Evolutionary conservation across 1,140 invertebrate species (phyloP).

Genomic region (Zaprionus africanus): DNA sequence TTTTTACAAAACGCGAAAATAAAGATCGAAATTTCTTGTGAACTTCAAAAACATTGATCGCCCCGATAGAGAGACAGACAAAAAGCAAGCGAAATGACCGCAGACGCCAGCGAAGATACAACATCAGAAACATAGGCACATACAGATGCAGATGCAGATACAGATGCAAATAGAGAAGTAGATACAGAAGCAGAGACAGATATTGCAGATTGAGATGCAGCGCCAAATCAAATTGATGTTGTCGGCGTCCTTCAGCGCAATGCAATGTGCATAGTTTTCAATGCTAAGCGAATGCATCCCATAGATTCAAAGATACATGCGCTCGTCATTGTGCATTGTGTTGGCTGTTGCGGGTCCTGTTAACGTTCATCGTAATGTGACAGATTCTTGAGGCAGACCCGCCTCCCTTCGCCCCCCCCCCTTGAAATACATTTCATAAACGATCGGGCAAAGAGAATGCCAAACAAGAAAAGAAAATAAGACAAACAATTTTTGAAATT

Average conservation of each 20-base stretch:
- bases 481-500: slow-evolving; percentile 61
- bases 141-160: slow-evolving; percentile 1
- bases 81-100: slow-evolving; percentile 22
- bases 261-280: slow-evolving; percentile 74
- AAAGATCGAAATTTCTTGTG: slow-evolving; percentile 54
- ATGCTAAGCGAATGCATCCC: slow-evolving; percentile 65
- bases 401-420: neutral
- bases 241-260: slow-evolving; percentile 74
- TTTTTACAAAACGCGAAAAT: slow-evolving; percentile 45
- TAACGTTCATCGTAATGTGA: slow-evolving; percentile 30
- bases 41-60: slow-evolving; percentile 67
- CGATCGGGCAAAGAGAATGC: slow-evolving; percentile 60
- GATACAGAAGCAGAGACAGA: neutral
- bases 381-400: slow-evolving; percentile 21
- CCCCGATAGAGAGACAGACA: slow-evolving; percentile 19
- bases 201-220: slow-evolving; percentile 37
- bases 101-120: slow-evolving; percentile 50
- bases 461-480: slow-evolving; percentile 36
- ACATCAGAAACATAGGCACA: slow-evolving; percentile 3
- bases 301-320: slow-evolving; percentile 24
- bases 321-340: slow-evolving; percentile 30
- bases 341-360: slow-evolving; percentile 29
- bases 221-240: slow-evolving; percentile 66
- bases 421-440: slow-evolving; percentile 66
- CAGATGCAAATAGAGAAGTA: slow-evolving; percentile 1